Evolutionary conservation across 2,113 vertebrate genomes (phyloP), one percentile per base, ranked within the genome.

Genomic region (Zingel zingel): DNA sequence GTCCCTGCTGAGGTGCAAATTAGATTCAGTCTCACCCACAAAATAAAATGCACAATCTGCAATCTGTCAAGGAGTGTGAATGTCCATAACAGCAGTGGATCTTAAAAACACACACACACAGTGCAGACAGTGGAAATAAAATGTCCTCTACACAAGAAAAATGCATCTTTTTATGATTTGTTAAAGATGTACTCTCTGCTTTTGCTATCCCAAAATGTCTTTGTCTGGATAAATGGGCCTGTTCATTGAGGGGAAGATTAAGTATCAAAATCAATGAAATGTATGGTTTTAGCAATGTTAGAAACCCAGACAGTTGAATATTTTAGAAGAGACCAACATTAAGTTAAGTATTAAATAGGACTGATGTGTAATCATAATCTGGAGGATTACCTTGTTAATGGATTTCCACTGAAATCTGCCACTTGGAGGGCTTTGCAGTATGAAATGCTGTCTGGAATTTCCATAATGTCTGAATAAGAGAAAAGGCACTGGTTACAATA

Each of bases 391-490:
- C 98, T 98, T 87, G 96, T 97, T 91, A 99, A 93, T 81, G 98
- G 98, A 94, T 99, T 99, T 88, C 98, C 98, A 89, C 98, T 99
- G 94, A 99, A 99, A 94, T 99, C 98, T 91, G 97, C 98, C 85
- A 99, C 93, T 94, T 99, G 98, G 77, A 99, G 97, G 71, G 96
- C 95, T 96, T 97, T 99, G 94, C 98, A 99, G 93, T 97, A 95
- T 43, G 97, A 97, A 96, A 99, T 99, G 94, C 95, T 98, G 91
- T 99, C 98, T 91, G 98, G 98, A 93, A 99, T 97, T 95, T 99
- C 98, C 87, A 97, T 95, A 92, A 99, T 99, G 94, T 99, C 98
- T 99, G 94, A 57, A 93, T 59, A 76, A 93, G 36, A 89, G 47
- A 86, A 87, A 81, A 62, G 43, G 87, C 3, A 86, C 5, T 74